phyloP scores from a whole-genome alignment of 2,113 vertebrate genomes.

The Engystomops pustulosus region DNA sequence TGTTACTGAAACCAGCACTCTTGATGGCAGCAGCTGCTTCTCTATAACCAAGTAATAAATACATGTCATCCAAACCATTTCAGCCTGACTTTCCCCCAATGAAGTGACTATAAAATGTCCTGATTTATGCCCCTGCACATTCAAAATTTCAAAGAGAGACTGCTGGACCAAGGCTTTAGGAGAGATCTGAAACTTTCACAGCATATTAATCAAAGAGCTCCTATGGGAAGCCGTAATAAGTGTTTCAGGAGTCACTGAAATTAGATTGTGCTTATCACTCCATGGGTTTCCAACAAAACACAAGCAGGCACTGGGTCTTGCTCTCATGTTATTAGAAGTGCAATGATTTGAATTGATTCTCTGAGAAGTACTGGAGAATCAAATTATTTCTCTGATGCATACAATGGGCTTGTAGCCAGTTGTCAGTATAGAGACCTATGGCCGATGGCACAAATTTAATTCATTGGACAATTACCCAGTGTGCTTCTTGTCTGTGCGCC shows the following conservation, averaged over 20 bases:
- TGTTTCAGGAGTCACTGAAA: constrained; percentile 50
- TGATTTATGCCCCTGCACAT: constrained; percentile 44
- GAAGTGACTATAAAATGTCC: constrained; percentile 34
- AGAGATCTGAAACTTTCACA: constrained; percentile 52
- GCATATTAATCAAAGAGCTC: constrained; percentile 55
- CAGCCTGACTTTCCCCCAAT: not conserved
- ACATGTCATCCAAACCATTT: constrained; percentile 14
- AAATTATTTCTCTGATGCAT: constrained; percentile 56
- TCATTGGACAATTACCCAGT: constrained; percentile 57
- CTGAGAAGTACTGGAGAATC: constrained; percentile 51
- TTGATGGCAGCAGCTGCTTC: constrained; percentile 13
- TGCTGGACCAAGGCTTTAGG: constrained; percentile 30
- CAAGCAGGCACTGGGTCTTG: constrained; percentile 54
- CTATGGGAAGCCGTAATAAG: constrained; percentile 53
- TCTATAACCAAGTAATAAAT: constrained; percentile 36
- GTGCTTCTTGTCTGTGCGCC: constrained; percentile 35
- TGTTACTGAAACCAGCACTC: constrained; percentile 32
- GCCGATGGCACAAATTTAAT: constrained; percentile 51
- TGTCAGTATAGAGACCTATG: constrained; percentile 54
- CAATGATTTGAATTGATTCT: constrained; percentile 59
- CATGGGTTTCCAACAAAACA: constrained; percentile 54
- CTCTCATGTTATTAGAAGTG: constrained; percentile 57
- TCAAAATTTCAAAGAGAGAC: constrained; percentile 40
- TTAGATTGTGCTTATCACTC: constrained; percentile 59
- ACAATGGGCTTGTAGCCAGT: constrained; percentile 48